Base-by-base conservation (phyloP, 2,888 invertebrate genomes). In the Auanema freiburgensis region DNA sequence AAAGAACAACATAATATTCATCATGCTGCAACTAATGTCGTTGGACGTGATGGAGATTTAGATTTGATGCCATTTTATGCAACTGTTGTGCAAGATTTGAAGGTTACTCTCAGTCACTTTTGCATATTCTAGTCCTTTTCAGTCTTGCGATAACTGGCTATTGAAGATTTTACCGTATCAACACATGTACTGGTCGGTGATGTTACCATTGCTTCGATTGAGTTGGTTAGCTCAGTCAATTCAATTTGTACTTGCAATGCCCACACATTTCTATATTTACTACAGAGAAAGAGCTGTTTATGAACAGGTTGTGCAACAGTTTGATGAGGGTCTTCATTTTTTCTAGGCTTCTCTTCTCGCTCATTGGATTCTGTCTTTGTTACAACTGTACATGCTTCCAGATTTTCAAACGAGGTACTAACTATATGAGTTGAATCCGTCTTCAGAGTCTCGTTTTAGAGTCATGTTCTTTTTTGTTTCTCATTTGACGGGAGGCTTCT, bases 11-110 rank as follows among this genome's bases (percentile, higher is more conserved):
- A 79, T 72, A 80, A 80, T 56, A 67, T 74, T 51, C 82, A 82
- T 59, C 82, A 82, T 57, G 82, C 82, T 11, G 82, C 82, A 12
- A 83, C 82, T 10, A 82, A 82, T 63, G 81, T 77, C 10, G 71
- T 72, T 33, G 75, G 79, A 40, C 59, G 79, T 44, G 82, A 82
- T 59, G 82, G 82, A 14, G 82, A 82, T 63, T 71, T 82, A 42
- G 82, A 82, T 57, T 65, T 82, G 54, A 71, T 82, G 70, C 82
- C 82, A 6, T 74, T 80, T 62, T 82, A 77, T 71, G 82, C 82
- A 4, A 81, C 81, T 1, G 79, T 82, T 5, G 79, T 74, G 24
- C 71, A 75, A 14, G 78, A 81, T 67, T 64, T 80, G 40, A 80
- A 78, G 65, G 74, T 77, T 18, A 11, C n/a, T 51, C 1, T 16